Evolutionary conservation across 2,888 invertebrate species (phyloP).

Genomic region (Pasiphila rectangulata): DNA sequence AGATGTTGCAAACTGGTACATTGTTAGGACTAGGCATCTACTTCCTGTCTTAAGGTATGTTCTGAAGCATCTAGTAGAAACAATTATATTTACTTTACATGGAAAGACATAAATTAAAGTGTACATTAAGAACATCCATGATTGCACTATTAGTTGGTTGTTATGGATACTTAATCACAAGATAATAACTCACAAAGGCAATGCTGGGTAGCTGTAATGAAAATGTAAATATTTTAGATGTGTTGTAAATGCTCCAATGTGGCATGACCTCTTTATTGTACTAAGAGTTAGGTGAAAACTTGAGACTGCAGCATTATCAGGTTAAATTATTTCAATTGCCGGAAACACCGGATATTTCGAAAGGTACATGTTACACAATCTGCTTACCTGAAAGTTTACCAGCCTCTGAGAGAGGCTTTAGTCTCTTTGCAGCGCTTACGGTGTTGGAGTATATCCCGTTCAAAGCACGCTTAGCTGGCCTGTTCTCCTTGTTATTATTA

Average conservation of each 20-base stretch:
- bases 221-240: not conserved
- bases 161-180: conserved; percentile 6
- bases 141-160: no score
- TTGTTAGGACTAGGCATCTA: no score
- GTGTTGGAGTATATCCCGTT: conserved; percentile 63
- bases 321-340: conserved; percentile 15
- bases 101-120: no score
- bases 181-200: not conserved
- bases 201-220: not conserved
- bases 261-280: not conserved
- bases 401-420: conserved; percentile 61
- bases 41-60: no score
- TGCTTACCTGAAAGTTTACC: conserved; percentile 57
- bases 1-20: no score
- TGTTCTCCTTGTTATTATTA: conserved; percentile 66
- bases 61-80: no score
- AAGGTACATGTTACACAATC: conserved; percentile 42
- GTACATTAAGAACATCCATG: no score
- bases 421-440: conserved; percentile 66
- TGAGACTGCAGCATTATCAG: conserved; percentile 4
- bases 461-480: conserved; percentile 62
- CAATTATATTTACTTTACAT: no score
- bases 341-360: conserved; percentile 23
- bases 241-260: not conserved
- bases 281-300: not conserved